These are phyloP conservation scores for Galagoides demidoff DNA, from an alignment of 2,797 vertebrate species.

Conservation along the genomic window DNA sequence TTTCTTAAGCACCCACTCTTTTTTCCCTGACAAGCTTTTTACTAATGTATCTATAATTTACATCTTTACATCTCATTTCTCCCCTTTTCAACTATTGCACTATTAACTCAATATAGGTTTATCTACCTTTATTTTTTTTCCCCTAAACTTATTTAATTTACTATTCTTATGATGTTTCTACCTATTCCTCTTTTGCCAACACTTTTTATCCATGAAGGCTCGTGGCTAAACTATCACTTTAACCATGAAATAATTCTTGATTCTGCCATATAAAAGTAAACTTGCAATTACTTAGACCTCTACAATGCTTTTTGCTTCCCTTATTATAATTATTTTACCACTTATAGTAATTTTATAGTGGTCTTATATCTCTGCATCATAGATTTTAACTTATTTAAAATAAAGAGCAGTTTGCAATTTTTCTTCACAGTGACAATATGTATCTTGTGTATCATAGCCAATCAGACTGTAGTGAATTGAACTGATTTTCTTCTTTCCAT, in stretches of 20 bases:
- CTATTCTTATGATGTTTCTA: neutral
- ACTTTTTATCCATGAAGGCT: neutral
- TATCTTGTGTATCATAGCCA: neutral
- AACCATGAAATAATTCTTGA: neutral
- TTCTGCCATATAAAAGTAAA: constrained; percentile 1
- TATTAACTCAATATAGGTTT: neutral
- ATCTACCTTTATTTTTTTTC: neutral
- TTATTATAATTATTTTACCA: constrained; percentile 6
- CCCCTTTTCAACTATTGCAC: neutral
- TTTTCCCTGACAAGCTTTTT: neutral
- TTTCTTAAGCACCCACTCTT: neutral
- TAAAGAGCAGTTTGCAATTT: neutral
- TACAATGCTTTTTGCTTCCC: neutral
- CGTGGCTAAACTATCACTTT: neutral
- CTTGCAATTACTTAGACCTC: constrained; percentile 7
- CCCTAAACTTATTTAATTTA: neutral
- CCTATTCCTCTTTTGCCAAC: neutral
- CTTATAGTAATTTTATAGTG: constrained; percentile 21
- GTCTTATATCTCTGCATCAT: neutral
- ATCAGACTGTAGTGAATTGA: constrained; percentile 7
- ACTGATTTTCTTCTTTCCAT: neutral
- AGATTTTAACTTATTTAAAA: constrained; percentile 52
- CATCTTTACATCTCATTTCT: neutral
- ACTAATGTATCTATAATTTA: neutral
- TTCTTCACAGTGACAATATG: neutral